phyloP scores from a whole-genome alignment of 2,113 vertebrate species.

The Chelonoidis abingdonii region DNA sequence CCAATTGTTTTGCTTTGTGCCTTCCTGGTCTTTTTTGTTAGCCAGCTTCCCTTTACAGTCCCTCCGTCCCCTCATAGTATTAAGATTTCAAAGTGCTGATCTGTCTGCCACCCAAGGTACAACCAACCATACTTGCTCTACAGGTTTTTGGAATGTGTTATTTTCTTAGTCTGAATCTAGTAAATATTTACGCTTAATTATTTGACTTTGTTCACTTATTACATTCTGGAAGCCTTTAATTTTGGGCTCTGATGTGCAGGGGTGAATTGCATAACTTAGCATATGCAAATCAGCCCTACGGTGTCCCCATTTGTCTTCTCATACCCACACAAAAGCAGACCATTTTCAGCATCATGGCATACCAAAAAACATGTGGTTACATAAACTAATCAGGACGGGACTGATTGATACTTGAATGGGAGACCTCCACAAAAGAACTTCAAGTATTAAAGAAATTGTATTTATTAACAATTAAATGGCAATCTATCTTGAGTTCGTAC shows the following conservation, averaged over 20 bases:
- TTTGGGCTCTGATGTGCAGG: background rate
- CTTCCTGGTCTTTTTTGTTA: background rate
- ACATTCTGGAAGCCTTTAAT: background rate
- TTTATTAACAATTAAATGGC: background rate
- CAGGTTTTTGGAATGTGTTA: background rate
- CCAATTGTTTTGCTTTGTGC: background rate
- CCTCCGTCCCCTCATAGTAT: too few relatives aligned
- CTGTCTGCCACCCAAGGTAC: background rate
- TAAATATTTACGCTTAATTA: background rate
- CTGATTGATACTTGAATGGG: background rate
- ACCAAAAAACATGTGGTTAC: background rate
- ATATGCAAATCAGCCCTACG: background rate
- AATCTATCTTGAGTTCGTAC: background rate
- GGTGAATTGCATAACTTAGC: background rate
- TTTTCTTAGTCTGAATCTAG: background rate
- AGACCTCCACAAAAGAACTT: background rate
- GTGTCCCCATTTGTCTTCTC: background rate
- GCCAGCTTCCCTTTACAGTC: background rate
- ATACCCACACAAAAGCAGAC: background rate
- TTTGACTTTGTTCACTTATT: background rate
- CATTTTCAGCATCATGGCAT: background rate
- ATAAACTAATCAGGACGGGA: background rate
- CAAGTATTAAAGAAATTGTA: background rate
- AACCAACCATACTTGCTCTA: background rate
- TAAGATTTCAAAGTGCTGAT: background rate